Base-by-base conservation (phyloP, 2,797 vertebrate species). In the Melanotaenia boesemani region DNA sequence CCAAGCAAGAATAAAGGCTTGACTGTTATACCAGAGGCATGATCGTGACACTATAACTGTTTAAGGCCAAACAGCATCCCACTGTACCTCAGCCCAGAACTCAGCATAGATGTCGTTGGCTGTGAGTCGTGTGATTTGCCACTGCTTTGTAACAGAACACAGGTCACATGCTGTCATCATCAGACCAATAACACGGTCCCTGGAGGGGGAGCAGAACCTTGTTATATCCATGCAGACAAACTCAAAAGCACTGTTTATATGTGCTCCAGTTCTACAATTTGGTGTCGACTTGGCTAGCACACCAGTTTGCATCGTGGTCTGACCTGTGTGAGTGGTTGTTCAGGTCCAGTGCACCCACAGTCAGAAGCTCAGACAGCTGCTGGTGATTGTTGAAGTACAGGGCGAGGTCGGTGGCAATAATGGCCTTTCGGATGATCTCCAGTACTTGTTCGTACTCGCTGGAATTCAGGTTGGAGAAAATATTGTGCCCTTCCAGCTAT, bases 401-500 rank as follows among this genome's bases (percentile, higher is more conserved):
- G 46, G 98, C 98, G 2, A 99, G 96, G 92, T 99, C 98, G 0
- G 98, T 99, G 85, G 98, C 98, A 0, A 99, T 99, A 93, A 99
- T 99, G 94, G 98, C 98, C 95, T 99, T 99, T 52, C 98, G 96
- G 90, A 99, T 99, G 91, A 99, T 98, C 94, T 99, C 98, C 36
- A 99, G 94, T 82, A 99, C 97, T 94, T 99, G 97, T 76, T 99
- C 98, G 30, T 99, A 99, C 87, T 99, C 98, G 1, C 91, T 95
- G 95, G 98, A 98, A 94, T 94, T 97, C 95, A 99, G 94, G 93
- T 98, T 97, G 93, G 97, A 98, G 96, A 99, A 99, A 96, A 99
- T 97, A 96, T 99, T 99, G 97, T 99, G 98, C 92, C 98, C 98
- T 96, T 99, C 98, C 96, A 99, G 94, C 98, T 99, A 95, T 91